Conservation (phyloP, 2,113 vertebrate genomes). For the Columbina picui region DNA sequence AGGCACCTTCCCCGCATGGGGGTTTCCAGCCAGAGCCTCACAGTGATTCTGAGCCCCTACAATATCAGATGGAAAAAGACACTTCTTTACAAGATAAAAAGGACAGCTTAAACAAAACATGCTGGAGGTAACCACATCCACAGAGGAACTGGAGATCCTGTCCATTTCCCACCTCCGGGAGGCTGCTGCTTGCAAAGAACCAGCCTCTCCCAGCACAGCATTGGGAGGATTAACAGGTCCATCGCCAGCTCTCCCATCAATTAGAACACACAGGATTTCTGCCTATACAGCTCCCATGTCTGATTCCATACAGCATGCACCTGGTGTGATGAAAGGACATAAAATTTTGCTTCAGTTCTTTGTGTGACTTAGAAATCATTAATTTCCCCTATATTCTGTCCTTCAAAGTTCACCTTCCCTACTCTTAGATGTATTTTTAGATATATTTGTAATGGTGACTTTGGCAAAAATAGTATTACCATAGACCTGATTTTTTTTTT, state of each 20-base stretch:
- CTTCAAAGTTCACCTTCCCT: background rate
- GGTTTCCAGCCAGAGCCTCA: background rate
- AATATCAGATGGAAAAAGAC: background rate
- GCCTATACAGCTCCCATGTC: background rate
- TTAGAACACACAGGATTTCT: background rate
- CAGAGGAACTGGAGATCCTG: background rate
- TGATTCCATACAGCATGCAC: too few relatives aligned
- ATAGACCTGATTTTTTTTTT: background rate
- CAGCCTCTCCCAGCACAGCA: background rate
- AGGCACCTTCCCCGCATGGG: fast-evolving
- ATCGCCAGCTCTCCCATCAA: background rate
- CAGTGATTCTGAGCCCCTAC: too few relatives aligned
- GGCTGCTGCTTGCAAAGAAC: background rate
- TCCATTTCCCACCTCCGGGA: background rate
- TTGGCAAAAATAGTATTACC: background rate
- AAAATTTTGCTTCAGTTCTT: background rate
- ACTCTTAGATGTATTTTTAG: background rate
- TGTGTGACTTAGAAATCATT: background rate
- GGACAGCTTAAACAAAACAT: background rate
- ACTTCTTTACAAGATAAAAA: background rate
- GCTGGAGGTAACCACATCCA: background rate
- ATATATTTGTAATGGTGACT: background rate
- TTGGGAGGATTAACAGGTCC: background rate
- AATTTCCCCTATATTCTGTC: background rate
- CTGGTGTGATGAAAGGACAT: background rate